A percentile compares a stretch with the other conserved stretches of the same genome.
Evolutionary conservation across 2,888 invertebrate genomes (phyloP).

Genomic region (Allophyes oxyacanthae): DNA sequence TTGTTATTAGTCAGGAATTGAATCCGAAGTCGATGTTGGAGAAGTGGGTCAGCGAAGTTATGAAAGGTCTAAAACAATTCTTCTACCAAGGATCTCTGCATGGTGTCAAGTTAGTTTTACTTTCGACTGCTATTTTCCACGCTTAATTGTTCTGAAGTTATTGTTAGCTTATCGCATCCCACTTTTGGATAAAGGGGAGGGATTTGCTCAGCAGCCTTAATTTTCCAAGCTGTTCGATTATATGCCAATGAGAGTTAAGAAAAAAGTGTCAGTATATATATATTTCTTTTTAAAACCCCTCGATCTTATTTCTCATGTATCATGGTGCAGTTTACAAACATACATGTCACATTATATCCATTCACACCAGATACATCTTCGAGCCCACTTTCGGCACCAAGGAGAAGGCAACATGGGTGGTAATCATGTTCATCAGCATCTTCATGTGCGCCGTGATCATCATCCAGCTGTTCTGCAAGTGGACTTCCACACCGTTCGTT

Average conservation of each 20-base stretch:
- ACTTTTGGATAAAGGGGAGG: too few relatives aligned
- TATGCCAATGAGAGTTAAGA: too few relatives aligned
- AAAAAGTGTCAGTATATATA: too few relatives aligned
- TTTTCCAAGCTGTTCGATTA: too few relatives aligned
- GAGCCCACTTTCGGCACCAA: slow-evolving; percentile 79
- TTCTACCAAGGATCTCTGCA: slow-evolving; percentile 83
- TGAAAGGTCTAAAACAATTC: slow-evolving; percentile 80
- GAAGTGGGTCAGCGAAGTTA: slow-evolving; percentile 74
- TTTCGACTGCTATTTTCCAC: too few relatives aligned
- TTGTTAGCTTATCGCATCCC: too few relatives aligned
- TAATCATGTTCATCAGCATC: slow-evolving; percentile 79
- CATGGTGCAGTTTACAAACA: too few relatives aligned
- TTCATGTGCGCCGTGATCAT: slow-evolving; percentile 79
- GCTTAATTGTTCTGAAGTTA: too few relatives aligned
- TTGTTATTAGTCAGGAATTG: slow-evolving; percentile 38
- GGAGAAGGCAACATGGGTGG: slow-evolving; percentile 78
- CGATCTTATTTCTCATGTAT: too few relatives aligned
- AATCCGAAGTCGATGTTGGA: slow-evolving; percentile 58
- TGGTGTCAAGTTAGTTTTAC: slow-evolving; percentile 81
- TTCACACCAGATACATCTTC: slow-evolving; percentile 77
- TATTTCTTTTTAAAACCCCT: too few relatives aligned
- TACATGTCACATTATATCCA: background rate
- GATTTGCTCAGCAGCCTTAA: too few relatives aligned
- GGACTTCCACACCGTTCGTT: slow-evolving; percentile 82
- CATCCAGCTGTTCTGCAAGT: slow-evolving; percentile 78